Evolutionary conservation across 2,888 invertebrate genomes (phyloP).

Genomic region (Amphipyra tragopoginis): DNA sequence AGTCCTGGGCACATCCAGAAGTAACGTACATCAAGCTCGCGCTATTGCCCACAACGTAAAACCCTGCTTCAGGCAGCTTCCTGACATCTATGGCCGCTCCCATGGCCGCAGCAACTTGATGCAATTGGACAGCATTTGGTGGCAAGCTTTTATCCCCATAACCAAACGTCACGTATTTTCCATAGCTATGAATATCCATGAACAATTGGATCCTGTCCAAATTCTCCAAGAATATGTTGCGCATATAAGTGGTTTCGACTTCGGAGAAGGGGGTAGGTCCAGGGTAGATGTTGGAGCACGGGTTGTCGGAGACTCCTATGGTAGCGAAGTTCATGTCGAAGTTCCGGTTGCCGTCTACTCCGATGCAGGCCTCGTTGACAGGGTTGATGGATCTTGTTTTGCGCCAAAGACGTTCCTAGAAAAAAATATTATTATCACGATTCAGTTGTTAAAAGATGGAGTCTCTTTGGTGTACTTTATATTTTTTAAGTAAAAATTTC

Average conservation of each 20-base stretch:
- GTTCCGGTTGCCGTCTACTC: slow-evolving; percentile 93
- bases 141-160: slow-evolving; percentile 74
- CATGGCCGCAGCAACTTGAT: slow-evolving; percentile 69
- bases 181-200: slow-evolving; percentile 92
- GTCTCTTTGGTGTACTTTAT: no score
- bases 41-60: slow-evolving; percentile 74
- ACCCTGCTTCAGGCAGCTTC: slow-evolving; percentile 63
- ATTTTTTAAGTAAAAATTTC: no score
- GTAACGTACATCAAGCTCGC: slow-evolving; percentile 67
- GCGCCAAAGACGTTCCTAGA: slow-evolving; percentile 90
- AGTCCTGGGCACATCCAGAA: slow-evolving; percentile 76
- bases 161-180: slow-evolving; percentile 84
- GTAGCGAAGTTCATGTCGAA: slow-evolving; percentile 91
- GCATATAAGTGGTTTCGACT: slow-evolving; percentile 90
- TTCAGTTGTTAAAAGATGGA: no score
- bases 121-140: slow-evolving; percentile 72
- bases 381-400: slow-evolving; percentile 89
- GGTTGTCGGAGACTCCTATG: slow-evolving; percentile 83
- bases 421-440: no score
- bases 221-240: slow-evolving; percentile 86
- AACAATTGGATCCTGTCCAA: slow-evolving; percentile 89
- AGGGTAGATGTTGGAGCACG: slow-evolving; percentile 90
- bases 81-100: slow-evolving; percentile 71
- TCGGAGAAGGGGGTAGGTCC: slow-evolving; percentile 91
- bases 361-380: slow-evolving; percentile 82